Base-by-base conservation (phyloP, 92 coral and sea anemone species). In the Pocillopora meandrina region DNA sequence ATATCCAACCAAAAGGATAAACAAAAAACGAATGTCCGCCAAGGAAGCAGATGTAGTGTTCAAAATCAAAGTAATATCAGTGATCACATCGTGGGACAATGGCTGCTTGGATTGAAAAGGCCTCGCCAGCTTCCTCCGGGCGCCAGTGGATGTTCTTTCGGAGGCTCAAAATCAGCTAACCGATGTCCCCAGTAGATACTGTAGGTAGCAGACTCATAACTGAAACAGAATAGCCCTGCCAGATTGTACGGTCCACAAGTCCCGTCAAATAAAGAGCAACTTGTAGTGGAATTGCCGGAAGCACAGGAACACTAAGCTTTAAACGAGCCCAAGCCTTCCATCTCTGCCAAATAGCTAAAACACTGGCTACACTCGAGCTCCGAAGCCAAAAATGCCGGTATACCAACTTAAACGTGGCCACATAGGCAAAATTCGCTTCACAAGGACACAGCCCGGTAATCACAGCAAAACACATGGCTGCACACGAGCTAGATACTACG, bases 71-170 rank as follows among this genome's bases (percentile, higher is more conserved):
- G 83, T 69, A 72, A 77, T 59, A 10, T 65, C 71, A 70, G 77
- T 52, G 36, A 77, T 74, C 77, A 58, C 15, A 63, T 66, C 74
- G 49, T 75, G 79, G 57, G 55, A n/a, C 60, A 76, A 62, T 17
- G 78, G 88, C 79, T 67, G 71, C 75, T 77, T 85, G 71, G 83
- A 74, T 64, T 74, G 80, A 35, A 83, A 56, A 11, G 82, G 87
- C 35, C 82, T 84, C 62, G 82, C 87, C 34, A 84, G 62, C 75
- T 66, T 84, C 78, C 76, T 56, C 61, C 72, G 60, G 67, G 76
- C 72, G 66, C 88, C 71, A 76, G 77, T 5, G 86, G 77, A 35
- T 72, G 78, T 6, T 35, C 33, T 12, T 63, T 52, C 21, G 76
- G 61, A 8, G 76, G 42, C 3, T 71, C 86, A 60, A 66, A 58